Base-by-base conservation (phyloP, 2,113 vertebrate species). In the Pterocles gutturalis region DNA sequence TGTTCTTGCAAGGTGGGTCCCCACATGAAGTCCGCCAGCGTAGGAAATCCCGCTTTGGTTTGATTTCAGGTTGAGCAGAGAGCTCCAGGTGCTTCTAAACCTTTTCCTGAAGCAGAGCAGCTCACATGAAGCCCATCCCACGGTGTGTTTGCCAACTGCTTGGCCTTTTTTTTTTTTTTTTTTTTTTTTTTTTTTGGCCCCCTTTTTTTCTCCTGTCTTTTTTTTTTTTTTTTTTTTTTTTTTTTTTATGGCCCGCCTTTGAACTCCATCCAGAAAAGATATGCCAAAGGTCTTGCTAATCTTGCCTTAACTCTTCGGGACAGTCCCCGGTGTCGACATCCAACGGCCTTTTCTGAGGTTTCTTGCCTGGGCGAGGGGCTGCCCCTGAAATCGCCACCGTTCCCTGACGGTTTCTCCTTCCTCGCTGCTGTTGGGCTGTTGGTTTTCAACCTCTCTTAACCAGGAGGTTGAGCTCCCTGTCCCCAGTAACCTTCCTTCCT, bases 21-120 rank as follows among this genome's bases (percentile, higher is more conserved):
- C 33, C 54, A 2, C 0, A 0, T 8, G 54, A 21, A 10, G 8
- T 17, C 33, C 19, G 51, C 16, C 31, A 0, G 24, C 0, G 0
- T 45, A 45, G 45, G 34, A 65, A 58, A 24, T 13, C 5, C 1
- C 3, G 9, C 8, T 60, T 12, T 9, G 65, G 22, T 5, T 72
- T 3, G 26, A 3, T 38, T 17, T 60, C 10, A 46, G 64, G n/a
- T 33, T 7, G 12, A 24, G 18, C 38, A 20, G 46, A 5, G 48
- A 36, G 5, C 41, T 62, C 33, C n/a, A 4, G 36, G 21, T 26
- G n/a, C 69, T 76, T 82, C 54, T 17, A 3, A 34, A 19, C 28
- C 20, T 28, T 19, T 13, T 29, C 21, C n/a, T 19, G 34, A 45
- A 43, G 41, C 1, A 0, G 17, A 62, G n/a, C 34, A 33, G 80